Conservation (phyloP, 2,113 vertebrate species). For the Labeo rohita region DNA sequence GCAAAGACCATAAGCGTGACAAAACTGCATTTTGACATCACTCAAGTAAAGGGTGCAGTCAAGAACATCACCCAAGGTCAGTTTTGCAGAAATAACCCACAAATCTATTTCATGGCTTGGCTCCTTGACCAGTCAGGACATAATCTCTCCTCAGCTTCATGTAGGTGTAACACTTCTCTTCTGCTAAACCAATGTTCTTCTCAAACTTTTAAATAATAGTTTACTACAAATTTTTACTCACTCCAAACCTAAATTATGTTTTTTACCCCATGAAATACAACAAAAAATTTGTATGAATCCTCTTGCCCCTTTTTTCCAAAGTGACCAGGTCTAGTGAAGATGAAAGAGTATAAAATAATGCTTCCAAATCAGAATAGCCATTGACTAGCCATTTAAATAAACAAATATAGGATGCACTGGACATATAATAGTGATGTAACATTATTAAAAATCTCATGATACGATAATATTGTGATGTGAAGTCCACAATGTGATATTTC, state of each 20-base stretch:
- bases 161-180: slow-evolving; percentile 3
- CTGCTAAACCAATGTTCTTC: background rate
- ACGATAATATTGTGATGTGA: too few relatives aligned
- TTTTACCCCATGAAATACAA: too few relatives aligned
- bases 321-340: too few relatives aligned
- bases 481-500: too few relatives aligned
- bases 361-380: too few relatives aligned
- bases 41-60: background rate
- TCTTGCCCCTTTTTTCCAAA: too few relatives aligned
- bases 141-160: background rate
- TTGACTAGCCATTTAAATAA: too few relatives aligned
- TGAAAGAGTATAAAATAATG: too few relatives aligned
- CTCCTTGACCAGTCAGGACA: background rate
- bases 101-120: background rate
- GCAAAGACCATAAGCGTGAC: background rate
- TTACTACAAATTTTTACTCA: background rate
- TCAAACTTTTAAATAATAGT: background rate
- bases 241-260: background rate
- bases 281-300: too few relatives aligned
- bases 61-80: background rate
- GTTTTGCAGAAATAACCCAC: background rate
- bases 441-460: too few relatives aligned
- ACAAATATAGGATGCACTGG: too few relatives aligned
- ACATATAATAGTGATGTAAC: too few relatives aligned
- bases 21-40: background rate